Conservation (phyloP, 2,113 vertebrate species). For the Catharus minimus region DNA sequence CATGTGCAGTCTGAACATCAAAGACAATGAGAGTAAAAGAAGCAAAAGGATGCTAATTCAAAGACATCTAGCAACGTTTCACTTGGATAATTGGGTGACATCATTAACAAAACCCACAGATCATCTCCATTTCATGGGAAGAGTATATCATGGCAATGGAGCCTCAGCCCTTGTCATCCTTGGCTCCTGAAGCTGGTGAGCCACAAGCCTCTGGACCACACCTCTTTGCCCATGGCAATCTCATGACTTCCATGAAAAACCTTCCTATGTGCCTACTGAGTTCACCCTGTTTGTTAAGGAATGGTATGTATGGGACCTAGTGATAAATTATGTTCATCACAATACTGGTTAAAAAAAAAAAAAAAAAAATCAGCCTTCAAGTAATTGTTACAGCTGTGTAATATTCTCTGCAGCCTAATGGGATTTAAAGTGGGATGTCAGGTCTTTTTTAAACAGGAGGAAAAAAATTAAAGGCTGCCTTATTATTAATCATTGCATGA, state of each 20-base stretch:
- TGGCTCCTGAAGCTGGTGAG: background rate
- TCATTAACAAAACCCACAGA: background rate
- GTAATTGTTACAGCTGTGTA: background rate
- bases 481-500: background rate
- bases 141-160: background rate
- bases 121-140: background rate
- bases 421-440: background rate
- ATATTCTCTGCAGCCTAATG: background rate
- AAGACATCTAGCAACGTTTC: background rate
- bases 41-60: background rate
- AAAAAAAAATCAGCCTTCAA: background rate
- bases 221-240: background rate
- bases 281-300: background rate
- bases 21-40: background rate
- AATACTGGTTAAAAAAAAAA: background rate
- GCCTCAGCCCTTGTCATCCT: background rate
- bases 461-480: background rate
- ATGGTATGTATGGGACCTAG: background rate
- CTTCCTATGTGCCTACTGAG: background rate
- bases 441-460: background rate
- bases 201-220: background rate
- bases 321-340: background rate
- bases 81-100: background rate
- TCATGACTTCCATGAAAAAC: background rate
- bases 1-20: background rate